Evolutionary conservation across 2,888 invertebrate species (phyloP), one percentile per base, ranked within the genome.

Genomic region (Pyrochroa serraticornis): DNA sequence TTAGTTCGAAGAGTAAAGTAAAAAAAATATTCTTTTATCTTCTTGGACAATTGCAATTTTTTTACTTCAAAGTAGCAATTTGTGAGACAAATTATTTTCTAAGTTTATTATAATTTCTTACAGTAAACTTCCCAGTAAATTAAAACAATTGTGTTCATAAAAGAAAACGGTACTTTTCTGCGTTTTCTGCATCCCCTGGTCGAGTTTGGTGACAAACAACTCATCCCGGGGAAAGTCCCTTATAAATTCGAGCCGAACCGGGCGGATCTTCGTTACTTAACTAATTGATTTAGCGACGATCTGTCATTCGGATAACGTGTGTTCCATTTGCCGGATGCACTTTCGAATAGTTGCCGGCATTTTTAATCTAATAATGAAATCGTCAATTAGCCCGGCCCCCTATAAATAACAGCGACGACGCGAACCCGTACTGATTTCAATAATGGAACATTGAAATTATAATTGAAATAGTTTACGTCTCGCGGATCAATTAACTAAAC

Each of bases 301-400:
- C 68, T 70, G 72, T 74, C 73, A 75, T 73, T 73, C 70, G 68
- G 70, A 67, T 72, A 72, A 73, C 72, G 72, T 46, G 58, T 60
- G 71, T 71, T 69, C 70, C 72, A 71, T 74, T 72, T 69, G 67
- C 66, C 70, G 68, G 66, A 72, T 71, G 71, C 71, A 71, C 69
- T 72, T 68, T 66, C 68, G 62, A 66, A 69, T 71, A 66, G 67
- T 67, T 69, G 65, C 63, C 65, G 65, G 65, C 70, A 69, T 73
- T 74, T 75, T 75, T 72, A 72, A 75, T 75, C 71, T 72, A 71
- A 73, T 75, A 72, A 74, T 71, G 72, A 71, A 73, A 71, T 73
- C 72, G 71, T 69, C 72, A 71, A 72, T 74, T 73, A 73, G 69
- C 65, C 65, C 62, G 57, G 60, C 64, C 22, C 22, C 22, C 22